Base-by-base conservation (phyloP, 1,140 invertebrate species). In the Drosophila melanica region DNA sequence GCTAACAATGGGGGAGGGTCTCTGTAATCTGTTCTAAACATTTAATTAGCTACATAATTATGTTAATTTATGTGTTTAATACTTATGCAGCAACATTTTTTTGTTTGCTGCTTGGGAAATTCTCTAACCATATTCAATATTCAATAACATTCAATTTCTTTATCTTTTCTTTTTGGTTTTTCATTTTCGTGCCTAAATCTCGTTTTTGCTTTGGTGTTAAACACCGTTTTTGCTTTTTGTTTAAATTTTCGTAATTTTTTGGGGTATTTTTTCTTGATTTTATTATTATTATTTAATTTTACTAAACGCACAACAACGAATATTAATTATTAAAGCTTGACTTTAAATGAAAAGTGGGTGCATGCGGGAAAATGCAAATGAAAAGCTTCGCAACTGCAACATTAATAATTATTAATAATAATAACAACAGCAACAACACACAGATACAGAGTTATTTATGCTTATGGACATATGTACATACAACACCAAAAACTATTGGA, bases 401-500 rank as follows among this genome's bases (percentile, higher is more conserved):
- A 71, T 42, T 44, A 58, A 62, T 27, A 39, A 39, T 65, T 37
- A 66, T 58, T 30, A 44, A 53, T 54, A 53, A 65, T 27, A 50
- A 54, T 59, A 79, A 81, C 62, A 63, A 65, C 84, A 76, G 74
- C 69, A 68, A 90, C 74, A 76, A 80, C 86, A 90, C 81, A 90
- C 85, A 90, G 63, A 81, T 86, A 78, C 50, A 73, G 58, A 60
- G 58, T 53, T 57, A 55, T 37, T 64, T 71, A 80, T 68, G 75
- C 55, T 65, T 66, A 75, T 73, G 30, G 64, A 71, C 59, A 59
- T 79, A 77, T 76, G 79, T 80, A 74, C 73, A 77, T 91, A 90
- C 90, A 90, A 90, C 90, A 90, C 90, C 90, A 91, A 90, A 76
- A 87, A 87, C 77, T 85, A 85, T 85, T 85, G 64, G 11, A 10